These are phyloP conservation scores for Cassiopea andromeda DNA, from an alignment of 30 jellyfish, hydroid and myxozoan species.

Conservation along the genomic window DNA sequence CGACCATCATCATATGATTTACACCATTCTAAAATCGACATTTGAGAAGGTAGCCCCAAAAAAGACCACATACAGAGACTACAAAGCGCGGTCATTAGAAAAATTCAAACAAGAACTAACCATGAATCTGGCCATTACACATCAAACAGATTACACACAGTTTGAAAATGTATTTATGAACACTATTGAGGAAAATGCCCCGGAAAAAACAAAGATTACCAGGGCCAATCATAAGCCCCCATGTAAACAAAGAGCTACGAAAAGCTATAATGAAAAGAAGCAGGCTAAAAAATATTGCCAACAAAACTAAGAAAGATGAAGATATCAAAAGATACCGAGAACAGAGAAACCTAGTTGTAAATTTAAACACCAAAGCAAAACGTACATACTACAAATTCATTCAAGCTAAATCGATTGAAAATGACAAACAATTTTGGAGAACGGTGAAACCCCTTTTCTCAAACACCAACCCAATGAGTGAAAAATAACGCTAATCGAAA, in stretches of 20 bases:
- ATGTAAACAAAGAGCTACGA: not conserved
- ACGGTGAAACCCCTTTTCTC: conserved; percentile 22
- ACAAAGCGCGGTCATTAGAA: conserved; percentile 13
- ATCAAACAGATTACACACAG: not conserved
- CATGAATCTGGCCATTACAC: not conserved
- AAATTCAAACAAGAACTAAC: conserved; percentile 4
- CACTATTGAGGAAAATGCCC: conserved; percentile 44
- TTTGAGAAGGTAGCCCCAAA: conserved; percentile 9
- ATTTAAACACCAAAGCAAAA: conserved; percentile 2
- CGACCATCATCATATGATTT: conserved; percentile 58
- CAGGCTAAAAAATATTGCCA: conserved; percentile 7
- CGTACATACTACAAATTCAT: not conserved
- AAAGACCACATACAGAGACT: conserved; percentile 23
- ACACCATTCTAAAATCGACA: conserved; percentile 41
- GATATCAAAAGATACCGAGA: conserved; percentile 23
- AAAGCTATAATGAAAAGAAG: not conserved
- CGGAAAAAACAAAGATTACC: not conserved
- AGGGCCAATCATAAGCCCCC: conserved; percentile 1
- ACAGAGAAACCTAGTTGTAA: conserved; percentile 37
- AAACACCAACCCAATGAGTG: conserved; percentile 15
- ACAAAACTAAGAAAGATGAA: conserved; percentile 4
- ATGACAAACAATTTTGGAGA: conserved; percentile 15
- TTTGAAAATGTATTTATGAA: conserved; percentile 14
- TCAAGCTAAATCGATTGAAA: conserved; percentile 2
- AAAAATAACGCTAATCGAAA: conserved; percentile 1